Evolutionary conservation across 2,113 vertebrate genomes (phyloP), one percentile per base, ranked within the genome.

Genomic region (Pandion haliaetus): DNA sequence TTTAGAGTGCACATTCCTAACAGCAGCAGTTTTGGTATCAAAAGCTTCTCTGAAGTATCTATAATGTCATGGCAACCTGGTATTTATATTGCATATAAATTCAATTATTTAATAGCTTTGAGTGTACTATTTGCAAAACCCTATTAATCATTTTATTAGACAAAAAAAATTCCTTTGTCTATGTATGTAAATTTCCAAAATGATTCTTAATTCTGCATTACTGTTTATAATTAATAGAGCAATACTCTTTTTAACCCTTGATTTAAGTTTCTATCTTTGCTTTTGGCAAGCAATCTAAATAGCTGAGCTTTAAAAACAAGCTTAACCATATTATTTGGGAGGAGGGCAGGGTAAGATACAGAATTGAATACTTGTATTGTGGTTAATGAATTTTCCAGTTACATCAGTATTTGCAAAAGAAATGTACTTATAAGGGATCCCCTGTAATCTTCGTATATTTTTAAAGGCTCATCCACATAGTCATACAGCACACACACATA

Each of bases 51-150:
- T 84, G 80, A 79, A 86, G 38, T 78, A 81, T 88, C 59, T 67
- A 32, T 67, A 91, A 84, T 86, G 69, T 81, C 92, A 96, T 91
- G 72, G 88, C 44, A 97, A 95, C 79, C 57, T 66, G 49, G 21
- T 55, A 95, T 61, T 93, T 93, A 67, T 40, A 84, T 59, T 88
- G 57, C 61, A 82, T 24, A 82, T 69, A 63, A 94, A 94, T 81
- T 95, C 36, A 88, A 92, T 90, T 92, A 82, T 91, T 95, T 92
- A 92, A 91, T 61, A 74, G 65, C 8, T 93, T 80, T 82, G n/a
- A 90, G 24, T 84, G 24, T 40, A 26, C 28, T 88, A 77, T 58
- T 85, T 73, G 12, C 29, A 52, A 74, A 93, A 78, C 2, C 5
- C 9, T 63, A 61, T 63, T 78, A 92, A 70, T 49, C 14, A 86